Conservation (phyloP, 2,797 vertebrate species). For the Epinephelus malabaricus region DNA sequence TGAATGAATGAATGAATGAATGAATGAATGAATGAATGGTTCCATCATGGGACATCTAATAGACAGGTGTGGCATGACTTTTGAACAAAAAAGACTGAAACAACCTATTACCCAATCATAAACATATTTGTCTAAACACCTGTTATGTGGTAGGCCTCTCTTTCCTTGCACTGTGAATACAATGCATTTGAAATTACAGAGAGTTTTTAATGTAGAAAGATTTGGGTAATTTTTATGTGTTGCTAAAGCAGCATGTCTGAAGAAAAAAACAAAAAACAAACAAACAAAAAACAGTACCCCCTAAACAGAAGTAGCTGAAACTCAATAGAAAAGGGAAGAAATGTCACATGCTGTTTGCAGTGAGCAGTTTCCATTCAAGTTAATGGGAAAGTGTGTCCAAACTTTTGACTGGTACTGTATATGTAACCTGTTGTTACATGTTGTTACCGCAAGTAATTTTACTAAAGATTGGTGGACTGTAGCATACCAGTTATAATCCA, state of each 20-base stretch:
- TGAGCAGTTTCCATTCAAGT: not conserved
- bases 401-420: no score
- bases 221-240: not conserved
- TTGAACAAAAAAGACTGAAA: not conserved
- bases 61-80: not conserved
- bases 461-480: not conserved
- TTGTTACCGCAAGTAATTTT: not conserved
- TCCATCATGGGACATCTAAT: not conserved
- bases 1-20: no score
- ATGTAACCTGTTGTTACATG: no score
- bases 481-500: not conserved
- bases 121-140: not conserved
- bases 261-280: no score
- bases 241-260: not conserved
- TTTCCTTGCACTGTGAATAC: no score
- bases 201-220: not conserved
- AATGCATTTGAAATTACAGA: not conserved
- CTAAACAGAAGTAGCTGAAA: no score
- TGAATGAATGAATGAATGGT: no score
- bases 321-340: not conserved
- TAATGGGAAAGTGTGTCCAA: no score
- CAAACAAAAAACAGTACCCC: not conserved
- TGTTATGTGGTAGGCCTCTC: no score
- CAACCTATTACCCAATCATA: not conserved
- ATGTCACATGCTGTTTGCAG: not conserved